Base-by-base conservation (phyloP, 53 echinoderm and acorn worm species). In the Apostichopus leukothele region DNA sequence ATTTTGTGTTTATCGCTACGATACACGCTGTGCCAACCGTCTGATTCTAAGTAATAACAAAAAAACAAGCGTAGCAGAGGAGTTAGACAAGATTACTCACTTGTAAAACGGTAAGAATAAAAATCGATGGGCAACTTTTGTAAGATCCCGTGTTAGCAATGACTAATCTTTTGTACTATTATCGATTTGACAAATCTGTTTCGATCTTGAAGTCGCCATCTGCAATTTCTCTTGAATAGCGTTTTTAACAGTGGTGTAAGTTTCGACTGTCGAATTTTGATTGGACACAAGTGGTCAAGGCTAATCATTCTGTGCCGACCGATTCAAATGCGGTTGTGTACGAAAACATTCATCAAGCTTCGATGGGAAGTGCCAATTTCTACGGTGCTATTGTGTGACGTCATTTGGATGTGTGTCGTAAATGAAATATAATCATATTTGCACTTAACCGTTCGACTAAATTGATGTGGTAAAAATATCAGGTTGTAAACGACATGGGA, bases 181-280 rank as follows among this genome's bases (percentile, higher is more conserved):
- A 79, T 79, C 52, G 79, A 79, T 79, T 53, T 19, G 19, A 79
- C 52, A 79, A 79, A 79, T 79, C 79, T 79, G 79, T 79, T 79
- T 79, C 79, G 79, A 79, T 79, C 53, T 50, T 50, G n/a, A 39
- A 27, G 16, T 51, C 79, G 79, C 53, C 79, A 79, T 79, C 79
- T 79, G 79, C 52, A 79, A 52, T 18, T 52, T 5, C 63, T 13
- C 0, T n/a, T 79, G 79, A 79, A 79, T 79, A 79, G 79, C 79
- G 50, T 50, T 79, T 79, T 52, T 52, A 79, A 19, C 52, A 51
- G 10, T 79, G 79, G 79, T 53, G 79, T 52, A n/a, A 79, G 39
- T 79, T 79, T 79, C 52, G 79, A 7, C 63, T 53, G 50, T 51
- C 79, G 52, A 39, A 79, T 52, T 79, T 79, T 79, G 79, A 79